A percentile compares a stretch with the other conserved stretches of the same genome.
These are phyloP conservation scores for Eupithecia subfuscata DNA, from an alignment of 2,888 invertebrate genomes.

Conservation along the genomic window DNA sequence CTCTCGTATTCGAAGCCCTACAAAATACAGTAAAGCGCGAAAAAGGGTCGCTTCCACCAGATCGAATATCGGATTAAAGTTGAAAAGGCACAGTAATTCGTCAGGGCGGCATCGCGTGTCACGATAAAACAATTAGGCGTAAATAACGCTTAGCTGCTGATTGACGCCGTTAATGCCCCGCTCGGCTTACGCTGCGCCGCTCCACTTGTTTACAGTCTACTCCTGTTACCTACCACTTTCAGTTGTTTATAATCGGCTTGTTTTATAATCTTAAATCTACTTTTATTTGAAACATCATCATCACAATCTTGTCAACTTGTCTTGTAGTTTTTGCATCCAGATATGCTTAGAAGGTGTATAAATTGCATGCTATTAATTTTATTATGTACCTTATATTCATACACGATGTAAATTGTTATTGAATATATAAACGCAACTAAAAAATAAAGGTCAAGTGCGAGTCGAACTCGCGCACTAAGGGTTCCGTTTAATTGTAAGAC, in stretches of 20 bases:
- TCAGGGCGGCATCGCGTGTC: slow-evolving; percentile 2
- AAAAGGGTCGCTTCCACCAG: not conserved
- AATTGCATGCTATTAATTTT: too few relatives aligned
- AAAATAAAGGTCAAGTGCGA: too few relatives aligned
- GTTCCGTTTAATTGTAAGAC: too few relatives aligned
- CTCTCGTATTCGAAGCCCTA: not conserved
- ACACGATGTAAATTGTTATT: too few relatives aligned
- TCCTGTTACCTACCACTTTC: not conserved
- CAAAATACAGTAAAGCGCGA: slow-evolving; percentile 2
- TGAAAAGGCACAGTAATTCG: slow-evolving; percentile 1
- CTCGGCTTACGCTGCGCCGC: not conserved
- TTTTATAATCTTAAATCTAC: not conserved
- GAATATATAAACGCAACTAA: too few relatives aligned
- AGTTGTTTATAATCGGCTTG: not conserved
- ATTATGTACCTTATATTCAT: too few relatives aligned
- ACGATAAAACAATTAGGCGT: not conserved
- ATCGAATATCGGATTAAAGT: slow-evolving; percentile 4
- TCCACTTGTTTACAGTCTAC: not conserved
- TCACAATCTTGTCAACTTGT: not conserved
- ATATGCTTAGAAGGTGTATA: too few relatives aligned
- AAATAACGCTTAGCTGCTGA: slow-evolving; percentile 1
- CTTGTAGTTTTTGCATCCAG: not conserved
- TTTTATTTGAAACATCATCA: not conserved
- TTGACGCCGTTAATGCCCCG: not conserved
- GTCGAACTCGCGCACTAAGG: too few relatives aligned